Conservation (phyloP, 2,797 vertebrate species). For the Protonibea diacanthus region DNA sequence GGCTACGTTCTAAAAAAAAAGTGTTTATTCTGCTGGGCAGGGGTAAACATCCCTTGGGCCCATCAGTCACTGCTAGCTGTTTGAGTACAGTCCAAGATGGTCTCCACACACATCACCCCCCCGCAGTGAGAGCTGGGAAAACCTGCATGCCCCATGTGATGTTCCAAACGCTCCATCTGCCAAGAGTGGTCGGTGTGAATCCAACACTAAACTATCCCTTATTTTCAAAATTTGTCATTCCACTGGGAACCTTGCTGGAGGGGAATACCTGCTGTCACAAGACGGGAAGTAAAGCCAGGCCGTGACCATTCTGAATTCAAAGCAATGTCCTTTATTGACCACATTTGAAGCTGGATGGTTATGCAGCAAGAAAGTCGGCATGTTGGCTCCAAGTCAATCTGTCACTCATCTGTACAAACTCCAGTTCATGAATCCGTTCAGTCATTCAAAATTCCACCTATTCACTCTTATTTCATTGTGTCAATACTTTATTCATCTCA, state of each 20-base stretch:
- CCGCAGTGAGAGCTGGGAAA: conserved; percentile 46
- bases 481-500: conserved; percentile 21
- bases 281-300: conserved; percentile 25
- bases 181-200: conserved; percentile 51
- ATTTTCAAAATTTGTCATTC: conserved; percentile 52
- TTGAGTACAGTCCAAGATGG: conserved; percentile 70
- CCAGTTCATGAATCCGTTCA: conserved; percentile 35
- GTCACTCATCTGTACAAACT: conserved; percentile 31
- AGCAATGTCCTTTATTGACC: conserved; percentile 12
- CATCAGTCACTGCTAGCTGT: conserved; percentile 73
- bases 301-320: conserved; percentile 39
- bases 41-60: conserved; percentile 66
- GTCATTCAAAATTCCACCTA: conserved; percentile 30
- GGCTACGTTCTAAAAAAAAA: conserved; percentile 20
- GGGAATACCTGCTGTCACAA: conserved; percentile 50
- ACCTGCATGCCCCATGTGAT: conserved; percentile 51
- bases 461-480: conserved; percentile 5
- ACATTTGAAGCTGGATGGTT: conserved; percentile 16
- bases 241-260: conserved; percentile 38
- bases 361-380: conserved; percentile 15
- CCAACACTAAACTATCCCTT: conserved; percentile 51
- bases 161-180: conserved; percentile 62
- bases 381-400: conserved; percentile 31
- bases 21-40: conserved; percentile 70
- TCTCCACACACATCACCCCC: conserved; percentile 24